Evolutionary conservation across 2,797 vertebrate species (phyloP).

Genomic region (Carcharodon carcharias): DNA sequence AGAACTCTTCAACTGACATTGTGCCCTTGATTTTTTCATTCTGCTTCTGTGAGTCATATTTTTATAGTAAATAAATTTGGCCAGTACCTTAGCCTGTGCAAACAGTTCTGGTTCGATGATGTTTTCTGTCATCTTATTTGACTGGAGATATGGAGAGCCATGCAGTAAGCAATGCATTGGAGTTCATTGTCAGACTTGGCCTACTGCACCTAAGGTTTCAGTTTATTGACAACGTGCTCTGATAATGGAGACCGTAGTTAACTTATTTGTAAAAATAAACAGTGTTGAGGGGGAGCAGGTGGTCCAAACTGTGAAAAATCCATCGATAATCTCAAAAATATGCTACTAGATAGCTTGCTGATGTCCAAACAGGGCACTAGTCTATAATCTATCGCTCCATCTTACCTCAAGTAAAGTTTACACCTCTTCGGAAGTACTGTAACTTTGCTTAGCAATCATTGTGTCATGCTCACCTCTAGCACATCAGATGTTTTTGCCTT

Average conservation of each 20-base stretch:
- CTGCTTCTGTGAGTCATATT: neutral
- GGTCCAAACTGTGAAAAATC: neutral
- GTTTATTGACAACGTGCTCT: neutral
- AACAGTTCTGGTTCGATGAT: neutral
- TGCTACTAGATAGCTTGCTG: neutral
- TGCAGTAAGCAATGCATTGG: neutral
- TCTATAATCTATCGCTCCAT: neutral
- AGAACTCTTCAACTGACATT: neutral
- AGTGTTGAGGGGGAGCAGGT: neutral
- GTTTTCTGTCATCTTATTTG: neutral
- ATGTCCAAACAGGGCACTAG: neutral
- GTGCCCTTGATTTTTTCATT: neutral
- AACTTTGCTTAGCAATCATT: neutral
- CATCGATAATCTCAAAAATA: neutral
- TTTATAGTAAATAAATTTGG: neutral
- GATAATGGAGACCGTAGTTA: neutral
- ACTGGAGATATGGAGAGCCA: neutral
- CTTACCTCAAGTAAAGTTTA: neutral
- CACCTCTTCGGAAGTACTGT: neutral
- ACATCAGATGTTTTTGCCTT: neutral
- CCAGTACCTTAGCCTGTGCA: neutral
- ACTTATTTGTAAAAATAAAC: neutral
- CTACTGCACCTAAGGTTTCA: neutral
- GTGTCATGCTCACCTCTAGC: neutral
- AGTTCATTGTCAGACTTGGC: neutral